Percentiles rank a stretch among this genome's conserved stretches.
Evolutionary conservation across 2,888 invertebrate species (phyloP).

Genomic region (Athetis lepigone): DNA sequence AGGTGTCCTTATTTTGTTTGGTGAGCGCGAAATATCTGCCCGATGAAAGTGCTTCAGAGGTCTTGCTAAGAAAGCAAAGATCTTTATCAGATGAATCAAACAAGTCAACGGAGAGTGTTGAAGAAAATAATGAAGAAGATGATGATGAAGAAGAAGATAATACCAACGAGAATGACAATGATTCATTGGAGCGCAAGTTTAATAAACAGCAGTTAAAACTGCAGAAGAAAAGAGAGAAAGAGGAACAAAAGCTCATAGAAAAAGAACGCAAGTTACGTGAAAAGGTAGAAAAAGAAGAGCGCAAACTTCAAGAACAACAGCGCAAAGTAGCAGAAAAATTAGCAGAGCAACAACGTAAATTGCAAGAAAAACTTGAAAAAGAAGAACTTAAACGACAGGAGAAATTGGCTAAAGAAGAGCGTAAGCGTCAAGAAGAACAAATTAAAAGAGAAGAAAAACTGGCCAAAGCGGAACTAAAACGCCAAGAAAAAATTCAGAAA

Average conservation of each 20-base stretch:
- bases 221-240: conserved; percentile 66
- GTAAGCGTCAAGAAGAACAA: conserved; percentile 70
- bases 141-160: conserved; percentile 67
- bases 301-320: conserved; percentile 72
- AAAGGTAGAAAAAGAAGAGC: conserved; percentile 64
- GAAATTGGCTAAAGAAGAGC: conserved; percentile 67
- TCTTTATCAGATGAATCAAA: conserved; percentile 75
- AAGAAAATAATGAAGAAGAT: conserved; percentile 67
- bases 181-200: conserved; percentile 53
- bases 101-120: conserved; percentile 68
- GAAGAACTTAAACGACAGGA: conserved; percentile 69
- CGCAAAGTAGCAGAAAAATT: conserved; percentile 70
- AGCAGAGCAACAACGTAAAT: conserved; percentile 69
- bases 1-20: conserved; percentile 82
- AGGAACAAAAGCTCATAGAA: conserved; percentile 64
- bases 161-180: conserved; percentile 61
- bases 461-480: conserved; percentile 66
- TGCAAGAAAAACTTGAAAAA: conserved; percentile 72
- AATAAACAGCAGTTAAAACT: conserved; percentile 69
- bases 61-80: conserved; percentile 70
- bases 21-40: conserved; percentile 86
- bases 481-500: conserved; percentile 64
- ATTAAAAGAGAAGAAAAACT: conserved; percentile 69
- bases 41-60: conserved; percentile 73
- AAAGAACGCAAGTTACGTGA: conserved; percentile 65